A percentile compares a stretch with the other conserved stretches of the same genome.
These are phyloP conservation scores for Chiroxiphia lanceolata DNA, from an alignment of 2,797 vertebrate genomes.

Conservation along the genomic window DNA sequence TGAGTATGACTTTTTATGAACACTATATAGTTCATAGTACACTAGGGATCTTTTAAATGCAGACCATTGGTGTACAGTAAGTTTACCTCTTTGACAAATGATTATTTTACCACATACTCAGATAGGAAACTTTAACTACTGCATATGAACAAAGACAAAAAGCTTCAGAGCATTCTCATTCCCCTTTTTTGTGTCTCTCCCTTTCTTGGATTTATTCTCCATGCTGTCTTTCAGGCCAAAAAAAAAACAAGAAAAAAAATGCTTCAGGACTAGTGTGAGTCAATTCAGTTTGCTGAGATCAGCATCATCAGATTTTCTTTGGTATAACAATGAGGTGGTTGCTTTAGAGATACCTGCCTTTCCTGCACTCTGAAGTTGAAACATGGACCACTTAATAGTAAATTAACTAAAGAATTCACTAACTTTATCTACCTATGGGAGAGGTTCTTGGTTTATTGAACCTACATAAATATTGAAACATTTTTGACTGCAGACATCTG, in stretches of 20 bases:
- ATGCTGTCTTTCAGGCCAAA: neutral
- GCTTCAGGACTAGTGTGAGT: neutral
- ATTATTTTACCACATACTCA: conserved; percentile 69
- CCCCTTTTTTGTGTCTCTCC: neutral
- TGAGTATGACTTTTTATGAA: conserved; percentile 69
- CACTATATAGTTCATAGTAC: conserved; percentile 55
- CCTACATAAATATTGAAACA: neutral
- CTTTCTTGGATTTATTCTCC: conserved; percentile 3
- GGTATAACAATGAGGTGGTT: neutral
- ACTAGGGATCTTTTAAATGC: conserved; percentile 72
- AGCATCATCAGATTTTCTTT: neutral
- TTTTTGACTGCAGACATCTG: neutral
- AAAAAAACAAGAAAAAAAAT: neutral
- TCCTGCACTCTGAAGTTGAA: neutral
- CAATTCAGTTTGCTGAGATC: neutral
- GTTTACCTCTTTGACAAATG: conserved; percentile 73
- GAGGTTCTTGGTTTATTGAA: neutral
- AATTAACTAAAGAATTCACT: neutral
- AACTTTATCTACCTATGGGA: neutral
- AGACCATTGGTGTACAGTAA: conserved; percentile 56
- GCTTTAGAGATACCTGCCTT: neutral
- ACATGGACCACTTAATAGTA: neutral
- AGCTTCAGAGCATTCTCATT: neutral
- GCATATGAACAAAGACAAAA: conserved; percentile 59
- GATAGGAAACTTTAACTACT: conserved; percentile 64